These are phyloP conservation scores for Thereva nobilitata DNA, from an alignment of 2,888 invertebrate genomes.

Conservation along the genomic window DNA sequence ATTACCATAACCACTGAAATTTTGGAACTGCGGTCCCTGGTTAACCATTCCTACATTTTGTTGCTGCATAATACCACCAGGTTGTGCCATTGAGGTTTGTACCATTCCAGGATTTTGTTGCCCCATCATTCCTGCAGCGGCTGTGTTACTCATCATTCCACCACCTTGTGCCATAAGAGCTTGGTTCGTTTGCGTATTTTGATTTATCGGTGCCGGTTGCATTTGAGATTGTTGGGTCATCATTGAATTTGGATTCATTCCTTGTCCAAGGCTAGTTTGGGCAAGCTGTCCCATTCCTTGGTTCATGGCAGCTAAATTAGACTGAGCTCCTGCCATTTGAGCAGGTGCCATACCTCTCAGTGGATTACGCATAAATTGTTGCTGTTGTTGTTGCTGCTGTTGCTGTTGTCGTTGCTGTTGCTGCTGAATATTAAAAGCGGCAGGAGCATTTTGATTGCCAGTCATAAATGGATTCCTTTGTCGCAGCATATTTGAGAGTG, in stretches of 20 bases:
- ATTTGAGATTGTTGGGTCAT: constrained; percentile 45
- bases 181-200: constrained; percentile 52
- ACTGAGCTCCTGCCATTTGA: constrained; percentile 59
- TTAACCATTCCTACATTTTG: constrained; percentile 56
- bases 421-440: constrained; percentile 51
- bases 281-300: constrained; percentile 57
- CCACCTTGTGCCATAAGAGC: constrained; percentile 48
- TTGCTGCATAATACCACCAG: constrained; percentile 52
- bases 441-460: constrained; percentile 54
- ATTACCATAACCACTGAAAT: constrained; percentile 65
- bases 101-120: constrained; percentile 48
- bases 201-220: constrained; percentile 47
- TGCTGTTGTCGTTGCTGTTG: constrained; percentile 49
- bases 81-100: constrained; percentile 38
- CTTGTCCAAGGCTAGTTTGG: constrained; percentile 56
- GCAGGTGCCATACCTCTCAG: constrained; percentile 56
- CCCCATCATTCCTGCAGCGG: constrained; percentile 44
- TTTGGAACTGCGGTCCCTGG: constrained; percentile 59
- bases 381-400: constrained; percentile 48
- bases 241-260: constrained; percentile 45
- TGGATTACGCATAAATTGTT: constrained; percentile 54
- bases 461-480: constrained; percentile 67
- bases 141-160: constrained; percentile 50
- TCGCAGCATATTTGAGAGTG: constrained; percentile 82
- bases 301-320: constrained; percentile 58